Evolutionary conservation across 2,113 vertebrate genomes (phyloP), one percentile per base, ranked within the genome.

Genomic region (Rhea pennata): DNA sequence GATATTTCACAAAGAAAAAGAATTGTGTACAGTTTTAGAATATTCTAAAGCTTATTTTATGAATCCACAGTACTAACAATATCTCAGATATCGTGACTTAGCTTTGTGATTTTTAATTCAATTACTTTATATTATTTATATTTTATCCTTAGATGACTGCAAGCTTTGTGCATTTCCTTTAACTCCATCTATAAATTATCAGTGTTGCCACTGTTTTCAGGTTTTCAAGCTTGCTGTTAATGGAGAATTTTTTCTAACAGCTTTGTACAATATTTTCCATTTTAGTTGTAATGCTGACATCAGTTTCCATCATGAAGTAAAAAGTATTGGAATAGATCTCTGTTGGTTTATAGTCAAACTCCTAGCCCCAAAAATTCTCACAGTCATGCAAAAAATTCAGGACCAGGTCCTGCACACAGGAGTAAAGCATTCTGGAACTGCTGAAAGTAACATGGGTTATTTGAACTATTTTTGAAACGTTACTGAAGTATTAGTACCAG

Each of bases 281-380:
- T 97, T 97, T 88, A 83, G 79, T 76, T 64, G 65, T 88, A 93
- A 88, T 61, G 66, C 66, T 91, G 87, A 93, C 90, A 77, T 56
- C 59, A 75, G 40, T 93, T 93, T 95, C 94, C 89, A 90, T 83
- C 54, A 74, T 70, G 58, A 86, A 87, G 64, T 97, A 66, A 93
- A 79, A 96, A 40, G 39, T 75, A 90, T 93, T 84, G 42, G 61
- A 58, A 42, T 72, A 87, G 85, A 92, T 92, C 50, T 90, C 29
- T 83, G 13, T 91, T 95, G 92, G 91, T 96, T 80, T 90, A n/a
- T 36, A 87, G 8, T 65, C 65, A 54, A 44, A 42, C 20, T 69
- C 10, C 0, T 1, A 64, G 59, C 56, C 48, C 59, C 78, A 64
- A 96, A 93, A 88, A 36, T 56, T 67, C 48, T 87, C 31, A 83